Percentiles rank a stretch among this genome's conserved stretches.
These are phyloP conservation scores for Limulus polyphemus DNA, from an alignment of 2,888 invertebrate species.

Conservation along the genomic window DNA sequence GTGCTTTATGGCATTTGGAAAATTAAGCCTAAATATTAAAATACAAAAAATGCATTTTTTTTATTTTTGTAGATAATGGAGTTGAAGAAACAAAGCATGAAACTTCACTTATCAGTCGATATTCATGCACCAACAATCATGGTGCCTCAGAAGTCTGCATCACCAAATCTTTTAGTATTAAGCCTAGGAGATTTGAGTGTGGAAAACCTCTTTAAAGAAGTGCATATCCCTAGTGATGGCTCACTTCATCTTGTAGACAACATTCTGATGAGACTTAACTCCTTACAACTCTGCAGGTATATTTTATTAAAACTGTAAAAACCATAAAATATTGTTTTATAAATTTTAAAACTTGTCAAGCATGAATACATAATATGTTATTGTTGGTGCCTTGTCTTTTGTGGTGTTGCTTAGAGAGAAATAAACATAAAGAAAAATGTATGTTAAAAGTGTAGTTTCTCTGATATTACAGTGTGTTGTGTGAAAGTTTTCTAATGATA, in stretches of 20 bases:
- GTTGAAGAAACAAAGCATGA: conserved; percentile 36
- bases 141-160: conserved; percentile 64
- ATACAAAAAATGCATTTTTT: no score
- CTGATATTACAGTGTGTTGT: no score
- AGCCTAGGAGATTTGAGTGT: conserved; percentile 60
- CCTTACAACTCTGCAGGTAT: conserved; percentile 47
- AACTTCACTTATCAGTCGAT: conserved; percentile 51
- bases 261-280: conserved; percentile 53
- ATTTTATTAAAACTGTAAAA: not conserved
- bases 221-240: conserved; percentile 17
- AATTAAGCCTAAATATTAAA: no score
- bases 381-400: no score
- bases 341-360: no score
- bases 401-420: no score
- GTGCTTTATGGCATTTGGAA: no score
- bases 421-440: no score
- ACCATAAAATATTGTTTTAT: no score
- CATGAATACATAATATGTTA: no score
- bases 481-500: no score
- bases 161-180: conserved; percentile 60
- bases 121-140: conserved; percentile 60
- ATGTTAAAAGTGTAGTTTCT: no score
- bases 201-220: conserved; percentile 62
- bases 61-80: conserved; percentile 17
- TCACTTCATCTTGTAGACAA: conserved; percentile 51